Conservation (phyloP, 2,888 invertebrate genomes). For the Agriopis aurantiaria region DNA sequence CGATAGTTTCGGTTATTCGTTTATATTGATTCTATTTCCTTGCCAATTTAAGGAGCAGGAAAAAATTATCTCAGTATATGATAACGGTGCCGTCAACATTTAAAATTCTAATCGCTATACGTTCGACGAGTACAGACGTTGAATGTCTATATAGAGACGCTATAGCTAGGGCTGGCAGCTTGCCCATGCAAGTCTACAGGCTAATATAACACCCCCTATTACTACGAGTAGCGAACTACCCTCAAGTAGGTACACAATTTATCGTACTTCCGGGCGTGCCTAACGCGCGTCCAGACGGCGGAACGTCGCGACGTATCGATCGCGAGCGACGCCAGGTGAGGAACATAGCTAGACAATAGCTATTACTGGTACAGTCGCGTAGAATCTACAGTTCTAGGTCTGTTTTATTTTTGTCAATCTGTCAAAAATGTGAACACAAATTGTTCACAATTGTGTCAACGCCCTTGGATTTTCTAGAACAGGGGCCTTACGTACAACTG, state of each 20-base stretch:
- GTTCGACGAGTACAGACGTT: background rate
- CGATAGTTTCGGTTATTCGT: too few species aligned
- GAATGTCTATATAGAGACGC: background rate
- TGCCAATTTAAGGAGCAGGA: too few species aligned
- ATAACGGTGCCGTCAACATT: background rate
- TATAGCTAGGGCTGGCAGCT: conserved; percentile 1
- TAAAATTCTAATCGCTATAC: background rate
- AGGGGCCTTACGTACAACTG: too few species aligned
- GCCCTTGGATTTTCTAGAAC: too few species aligned
- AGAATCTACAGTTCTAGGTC: background rate
- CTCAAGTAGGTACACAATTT: conserved; percentile 12
- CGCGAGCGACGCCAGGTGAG: conserved; percentile 60
- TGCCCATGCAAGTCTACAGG: conserved; percentile 3
- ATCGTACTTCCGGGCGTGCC: conserved; percentile 24
- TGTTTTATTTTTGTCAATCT: background rate
- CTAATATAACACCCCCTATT: conserved; percentile 11
- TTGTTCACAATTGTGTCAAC: background rate
- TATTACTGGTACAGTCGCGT: conserved; percentile 13
- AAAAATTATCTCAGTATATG: background rate
- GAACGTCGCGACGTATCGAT: conserved; percentile 66
- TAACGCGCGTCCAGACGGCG: conserved; percentile 29
- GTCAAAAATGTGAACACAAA: background rate
- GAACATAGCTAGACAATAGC: conserved; percentile 49
- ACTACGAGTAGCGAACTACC: conserved; percentile 7
- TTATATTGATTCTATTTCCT: too few species aligned